A percentile compares a stretch with the other conserved stretches of the same genome.
Conservation (phyloP, 1,140 invertebrate genomes). For the Caenorhabditis tropicalis region DNA sequence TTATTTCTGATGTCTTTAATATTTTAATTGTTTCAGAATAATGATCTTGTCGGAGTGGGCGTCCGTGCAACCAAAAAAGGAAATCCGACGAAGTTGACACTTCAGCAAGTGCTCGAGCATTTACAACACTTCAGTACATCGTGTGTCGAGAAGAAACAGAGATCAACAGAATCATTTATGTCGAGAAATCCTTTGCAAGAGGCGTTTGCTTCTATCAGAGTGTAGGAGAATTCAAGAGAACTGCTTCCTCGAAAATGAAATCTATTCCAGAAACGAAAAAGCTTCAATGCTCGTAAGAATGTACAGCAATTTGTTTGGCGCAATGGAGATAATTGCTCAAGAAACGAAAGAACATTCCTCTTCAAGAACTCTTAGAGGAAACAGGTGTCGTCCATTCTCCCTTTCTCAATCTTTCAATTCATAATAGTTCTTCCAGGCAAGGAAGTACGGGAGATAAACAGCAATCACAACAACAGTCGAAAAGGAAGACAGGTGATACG, state of each 20-base stretch:
- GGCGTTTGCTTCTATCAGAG: not conserved
- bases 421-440: slow-evolving; percentile 9
- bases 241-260: not conserved
- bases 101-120: slow-evolving; percentile 6
- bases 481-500: not conserved
- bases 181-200: not conserved
- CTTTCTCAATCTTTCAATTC: not conserved
- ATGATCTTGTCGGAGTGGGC: not conserved
- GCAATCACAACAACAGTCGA: not conserved
- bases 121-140: slow-evolving; percentile 4
- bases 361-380: slow-evolving; percentile 9
- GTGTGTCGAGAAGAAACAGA: slow-evolving; percentile 6
- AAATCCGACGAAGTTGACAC: not conserved
- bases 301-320: not conserved
- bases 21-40: not conserved
- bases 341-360: not conserved
- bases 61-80: not conserved
- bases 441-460: not conserved
- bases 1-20: not conserved
- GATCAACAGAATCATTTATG: not conserved
- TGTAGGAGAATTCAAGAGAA: not conserved
- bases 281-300: not conserved
- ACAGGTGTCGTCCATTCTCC: not conserved
- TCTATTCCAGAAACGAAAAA: slow-evolving; percentile 28
- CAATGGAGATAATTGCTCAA: slow-evolving; percentile 32